phyloP scores from a whole-genome alignment of 2,888 invertebrate genomes.

The Slavum lentiscoides region DNA sequence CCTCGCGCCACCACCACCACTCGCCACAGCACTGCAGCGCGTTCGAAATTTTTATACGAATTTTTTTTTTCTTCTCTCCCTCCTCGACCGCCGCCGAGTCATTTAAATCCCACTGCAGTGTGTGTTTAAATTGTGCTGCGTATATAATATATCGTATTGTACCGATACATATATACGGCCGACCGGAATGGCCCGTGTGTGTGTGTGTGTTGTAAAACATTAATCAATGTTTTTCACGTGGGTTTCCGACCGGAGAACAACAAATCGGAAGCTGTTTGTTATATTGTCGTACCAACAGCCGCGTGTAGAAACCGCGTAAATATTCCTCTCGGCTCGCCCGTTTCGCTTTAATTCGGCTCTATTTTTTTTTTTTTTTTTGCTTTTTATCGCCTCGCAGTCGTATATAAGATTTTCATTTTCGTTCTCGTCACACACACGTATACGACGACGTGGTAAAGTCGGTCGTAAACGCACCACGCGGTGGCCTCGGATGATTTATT shows the following conservation, averaged over 20 bases:
- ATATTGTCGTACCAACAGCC: not conserved
- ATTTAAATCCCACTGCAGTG: not conserved
- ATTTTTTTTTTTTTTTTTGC: too few species aligned
- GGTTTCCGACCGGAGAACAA: not conserved
- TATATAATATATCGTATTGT: not conserved
- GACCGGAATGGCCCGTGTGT: not conserved
- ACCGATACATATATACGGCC: not conserved
- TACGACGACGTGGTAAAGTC: too few species aligned
- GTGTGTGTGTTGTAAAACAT: conserved; percentile 3
- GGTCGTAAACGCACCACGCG: too few species aligned
- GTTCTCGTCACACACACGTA: not conserved
- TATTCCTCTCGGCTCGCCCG: not conserved
- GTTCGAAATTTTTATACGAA: too few species aligned
- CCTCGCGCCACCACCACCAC: too few species aligned
- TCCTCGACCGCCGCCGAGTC: too few species aligned
- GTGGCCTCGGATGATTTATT: too few species aligned
- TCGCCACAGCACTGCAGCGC: too few species aligned
- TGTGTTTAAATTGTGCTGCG: not conserved
- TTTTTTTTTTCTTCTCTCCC: too few species aligned
- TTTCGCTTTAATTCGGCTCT: not conserved
- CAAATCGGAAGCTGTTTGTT: conserved; percentile 15
- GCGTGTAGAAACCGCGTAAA: not conserved
- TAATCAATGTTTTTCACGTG: conserved; percentile 17
- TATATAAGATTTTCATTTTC: not conserved
- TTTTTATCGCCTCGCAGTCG: too few species aligned